Evolutionary conservation across 2,888 invertebrate species (phyloP).

Genomic region (Sussaba pulchella): DNA sequence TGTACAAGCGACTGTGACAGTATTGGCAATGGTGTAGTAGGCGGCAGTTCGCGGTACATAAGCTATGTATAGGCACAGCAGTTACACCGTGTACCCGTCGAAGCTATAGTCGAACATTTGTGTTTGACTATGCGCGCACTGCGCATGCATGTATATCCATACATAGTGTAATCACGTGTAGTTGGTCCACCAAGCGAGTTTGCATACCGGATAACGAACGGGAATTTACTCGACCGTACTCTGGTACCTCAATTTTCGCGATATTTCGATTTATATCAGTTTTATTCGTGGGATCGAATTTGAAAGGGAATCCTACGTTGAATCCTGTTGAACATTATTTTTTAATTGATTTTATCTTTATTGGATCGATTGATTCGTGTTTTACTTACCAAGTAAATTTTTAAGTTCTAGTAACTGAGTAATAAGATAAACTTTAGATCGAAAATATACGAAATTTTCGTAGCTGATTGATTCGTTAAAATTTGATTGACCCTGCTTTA

Average conservation of each 20-base stretch:
- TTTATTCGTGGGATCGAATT: too few relatives aligned
- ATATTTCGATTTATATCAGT: too few relatives aligned
- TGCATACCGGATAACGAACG: neutral
- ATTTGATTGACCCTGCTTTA: too few relatives aligned
- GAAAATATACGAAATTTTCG: too few relatives aligned
- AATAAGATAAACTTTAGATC: too few relatives aligned
- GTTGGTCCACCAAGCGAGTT: conserved; percentile 6
- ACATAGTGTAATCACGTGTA: conserved; percentile 12
- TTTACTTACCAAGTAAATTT: too few relatives aligned
- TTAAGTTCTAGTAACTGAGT: too few relatives aligned
- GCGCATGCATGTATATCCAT: conserved; percentile 19
- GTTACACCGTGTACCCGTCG: conserved; percentile 2
- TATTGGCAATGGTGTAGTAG: conserved; percentile 1
- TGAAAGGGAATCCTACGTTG: too few relatives aligned
- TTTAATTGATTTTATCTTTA: neutral
- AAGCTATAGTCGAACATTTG: conserved; percentile 26
- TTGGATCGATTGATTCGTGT: too few relatives aligned
- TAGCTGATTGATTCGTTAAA: too few relatives aligned
- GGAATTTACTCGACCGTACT: neutral
- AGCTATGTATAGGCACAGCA: neutral
- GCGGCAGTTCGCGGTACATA: too few relatives aligned
- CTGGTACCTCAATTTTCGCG: neutral
- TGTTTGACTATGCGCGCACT: conserved; percentile 30
- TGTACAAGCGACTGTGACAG: neutral
- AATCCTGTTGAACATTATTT: too few relatives aligned